Evolutionary conservation across 2,113 vertebrate species (phyloP).

Genomic region (Sylvicapra grimmia): DNA sequence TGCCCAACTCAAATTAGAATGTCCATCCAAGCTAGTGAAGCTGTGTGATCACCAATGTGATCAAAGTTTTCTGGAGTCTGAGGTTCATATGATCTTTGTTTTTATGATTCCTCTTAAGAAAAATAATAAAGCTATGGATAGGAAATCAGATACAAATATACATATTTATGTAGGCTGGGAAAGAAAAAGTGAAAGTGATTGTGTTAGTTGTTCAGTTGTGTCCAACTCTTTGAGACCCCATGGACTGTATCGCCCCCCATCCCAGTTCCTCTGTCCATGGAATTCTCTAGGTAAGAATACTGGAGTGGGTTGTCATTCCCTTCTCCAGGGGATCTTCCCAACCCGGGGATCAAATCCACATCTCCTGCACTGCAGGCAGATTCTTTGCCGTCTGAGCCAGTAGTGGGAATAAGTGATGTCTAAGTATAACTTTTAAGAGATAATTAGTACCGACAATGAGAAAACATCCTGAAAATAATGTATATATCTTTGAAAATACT

Average conservation of each 20-base stretch:
- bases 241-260: background rate
- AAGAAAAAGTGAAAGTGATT: background rate
- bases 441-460: background rate
- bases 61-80: background rate
- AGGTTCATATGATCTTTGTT: background rate
- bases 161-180: background rate
- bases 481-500: background rate
- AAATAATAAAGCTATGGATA: background rate
- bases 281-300: background rate
- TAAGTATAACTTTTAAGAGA: conserved; percentile 6
- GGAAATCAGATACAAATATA: background rate
- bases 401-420: background rate
- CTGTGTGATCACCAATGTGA: background rate
- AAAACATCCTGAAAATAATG: background rate
- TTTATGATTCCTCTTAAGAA: background rate
- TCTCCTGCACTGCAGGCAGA: background rate
- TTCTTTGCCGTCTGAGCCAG: background rate
- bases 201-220: background rate
- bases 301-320: background rate
- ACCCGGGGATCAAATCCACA: background rate
- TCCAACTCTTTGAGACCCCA: background rate
- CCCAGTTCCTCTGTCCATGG: background rate
- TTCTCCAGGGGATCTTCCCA: background rate
- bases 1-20: background rate
- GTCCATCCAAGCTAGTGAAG: background rate